Evolutionary conservation across 2,113 vertebrate species (phyloP).

Genomic region (Ascaphus truei): DNA sequence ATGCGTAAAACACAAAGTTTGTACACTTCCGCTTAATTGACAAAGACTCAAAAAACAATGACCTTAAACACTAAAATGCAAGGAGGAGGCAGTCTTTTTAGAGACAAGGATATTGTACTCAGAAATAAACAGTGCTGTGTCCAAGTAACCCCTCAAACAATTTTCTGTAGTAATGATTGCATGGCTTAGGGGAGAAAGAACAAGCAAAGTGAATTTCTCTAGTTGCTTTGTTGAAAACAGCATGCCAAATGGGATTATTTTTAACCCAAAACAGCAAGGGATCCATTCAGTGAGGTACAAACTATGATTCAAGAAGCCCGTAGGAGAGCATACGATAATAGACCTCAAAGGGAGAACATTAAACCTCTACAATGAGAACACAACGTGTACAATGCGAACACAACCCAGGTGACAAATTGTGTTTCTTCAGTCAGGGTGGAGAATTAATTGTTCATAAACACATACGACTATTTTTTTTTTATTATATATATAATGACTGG

Average conservation of each 20-base stretch:
- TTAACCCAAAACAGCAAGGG: slow-evolving; percentile 10
- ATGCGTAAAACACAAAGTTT: too few relatives aligned
- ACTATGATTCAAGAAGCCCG: not conserved
- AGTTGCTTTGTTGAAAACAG: not conserved
- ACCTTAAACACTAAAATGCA: too few relatives aligned
- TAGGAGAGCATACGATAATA: not conserved
- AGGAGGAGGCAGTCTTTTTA: too few relatives aligned
- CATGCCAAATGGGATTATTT: not conserved
- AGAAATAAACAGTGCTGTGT: too few relatives aligned
- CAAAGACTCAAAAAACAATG: too few relatives aligned
- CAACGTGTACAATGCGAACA: slow-evolving; percentile 25
- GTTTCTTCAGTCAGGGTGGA: not conserved
- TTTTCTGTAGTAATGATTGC: too few relatives aligned
- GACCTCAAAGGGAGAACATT: slow-evolving; percentile 6
- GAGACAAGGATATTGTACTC: too few relatives aligned
- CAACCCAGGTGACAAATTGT: not conserved
- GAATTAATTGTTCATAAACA: too few relatives aligned
- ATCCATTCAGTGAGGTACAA: not conserved
- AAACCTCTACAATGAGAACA: slow-evolving; percentile 26
- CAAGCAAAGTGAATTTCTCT: not conserved
- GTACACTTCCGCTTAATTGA: too few relatives aligned
- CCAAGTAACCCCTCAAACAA: too few relatives aligned
- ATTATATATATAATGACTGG: too few relatives aligned
- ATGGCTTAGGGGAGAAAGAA: not conserved
- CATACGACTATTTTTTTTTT: too few relatives aligned